A percentile compares a stretch with the other conserved stretches of the same genome.
These are phyloP conservation scores for Drosophila ezoana DNA, from an alignment of 2,888 invertebrate species.

Conservation along the genomic window DNA sequence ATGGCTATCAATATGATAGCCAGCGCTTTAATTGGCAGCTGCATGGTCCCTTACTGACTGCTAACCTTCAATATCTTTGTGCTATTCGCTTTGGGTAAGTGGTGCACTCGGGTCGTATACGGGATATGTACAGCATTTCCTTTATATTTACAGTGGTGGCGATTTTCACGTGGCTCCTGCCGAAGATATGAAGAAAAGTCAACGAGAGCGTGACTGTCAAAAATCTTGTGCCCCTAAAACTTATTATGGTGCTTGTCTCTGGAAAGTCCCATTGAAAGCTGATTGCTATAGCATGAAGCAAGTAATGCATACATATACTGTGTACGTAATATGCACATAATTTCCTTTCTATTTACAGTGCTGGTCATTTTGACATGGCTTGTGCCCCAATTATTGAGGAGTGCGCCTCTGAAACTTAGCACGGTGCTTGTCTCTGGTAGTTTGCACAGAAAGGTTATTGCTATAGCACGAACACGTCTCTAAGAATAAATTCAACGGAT, in stretches of 20 bases:
- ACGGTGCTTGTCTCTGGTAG: too few species aligned
- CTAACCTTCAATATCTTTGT: slow-evolving; percentile 35
- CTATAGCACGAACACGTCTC: too few species aligned
- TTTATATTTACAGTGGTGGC: not conserved
- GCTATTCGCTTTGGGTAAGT: slow-evolving; percentile 13
- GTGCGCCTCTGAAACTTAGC: too few species aligned
- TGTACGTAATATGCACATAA: not conserved
- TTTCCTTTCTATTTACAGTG: not conserved
- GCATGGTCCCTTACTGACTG: slow-evolving; percentile 27
- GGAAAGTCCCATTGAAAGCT: too few species aligned
- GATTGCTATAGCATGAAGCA: too few species aligned
- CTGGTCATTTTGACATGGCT: too few species aligned
- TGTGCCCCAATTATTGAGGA: too few species aligned
- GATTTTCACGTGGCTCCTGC: slow-evolving; percentile 1
- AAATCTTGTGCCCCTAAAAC: not conserved
- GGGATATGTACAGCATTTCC: not conserved
- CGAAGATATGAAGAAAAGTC: not conserved
- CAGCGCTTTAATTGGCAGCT: slow-evolving; percentile 32
- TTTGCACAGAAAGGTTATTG: too few species aligned
- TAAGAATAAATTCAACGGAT: too few species aligned
- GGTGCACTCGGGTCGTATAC: not conserved
- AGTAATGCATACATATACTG: not conserved
- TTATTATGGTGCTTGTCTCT: not conserved
- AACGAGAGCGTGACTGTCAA: too few species aligned
- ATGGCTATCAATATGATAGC: slow-evolving; percentile 26